Conservation (phyloP, 2,797 vertebrate species). For the Denticeps clupeoides region DNA sequence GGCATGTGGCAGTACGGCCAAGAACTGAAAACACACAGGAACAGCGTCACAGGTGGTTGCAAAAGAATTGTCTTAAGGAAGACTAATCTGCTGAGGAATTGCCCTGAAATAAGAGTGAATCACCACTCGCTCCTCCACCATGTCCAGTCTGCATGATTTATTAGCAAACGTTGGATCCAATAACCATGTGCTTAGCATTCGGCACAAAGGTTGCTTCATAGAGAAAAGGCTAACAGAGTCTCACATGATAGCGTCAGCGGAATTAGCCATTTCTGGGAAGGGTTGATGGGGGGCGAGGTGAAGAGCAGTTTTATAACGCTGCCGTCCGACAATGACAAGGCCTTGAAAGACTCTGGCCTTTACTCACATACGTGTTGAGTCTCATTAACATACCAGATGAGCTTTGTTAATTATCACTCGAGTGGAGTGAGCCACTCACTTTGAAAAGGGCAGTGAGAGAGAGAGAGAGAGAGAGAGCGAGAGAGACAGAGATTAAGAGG, state of each 20-base stretch:
- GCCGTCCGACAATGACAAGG: constrained; percentile 15
- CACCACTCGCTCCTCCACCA: constrained; percentile 29
- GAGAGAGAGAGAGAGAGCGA: neutral
- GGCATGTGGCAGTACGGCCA: no score
- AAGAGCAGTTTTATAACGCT: neutral
- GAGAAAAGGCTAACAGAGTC: neutral
- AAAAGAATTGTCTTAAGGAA: constrained; percentile 55
- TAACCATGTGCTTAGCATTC: constrained; percentile 58
- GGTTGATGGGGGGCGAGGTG: neutral
- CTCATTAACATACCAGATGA: constrained; percentile 59
- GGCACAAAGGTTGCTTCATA: constrained; percentile 32
- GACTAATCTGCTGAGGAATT: constrained; percentile 48
- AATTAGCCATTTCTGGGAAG: no score
- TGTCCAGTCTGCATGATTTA: constrained; percentile 49
- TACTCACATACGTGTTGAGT: constrained; percentile 43
- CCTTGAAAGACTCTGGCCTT: constrained; percentile 48
- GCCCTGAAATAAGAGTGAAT: constrained; percentile 51
- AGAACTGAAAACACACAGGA: no score
- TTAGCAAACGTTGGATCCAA: constrained; percentile 63
- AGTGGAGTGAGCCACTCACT: constrained; percentile 45
- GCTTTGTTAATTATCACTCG: constrained; percentile 55
- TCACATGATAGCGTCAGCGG: no score
- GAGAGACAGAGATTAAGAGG: neutral
- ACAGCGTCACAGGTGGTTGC: constrained; percentile 46
- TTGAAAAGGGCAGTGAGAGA: constrained; percentile 47